Evolutionary conservation across 1,140 invertebrate genomes (phyloP).

Genomic region (Drosophila aff.): DNA sequence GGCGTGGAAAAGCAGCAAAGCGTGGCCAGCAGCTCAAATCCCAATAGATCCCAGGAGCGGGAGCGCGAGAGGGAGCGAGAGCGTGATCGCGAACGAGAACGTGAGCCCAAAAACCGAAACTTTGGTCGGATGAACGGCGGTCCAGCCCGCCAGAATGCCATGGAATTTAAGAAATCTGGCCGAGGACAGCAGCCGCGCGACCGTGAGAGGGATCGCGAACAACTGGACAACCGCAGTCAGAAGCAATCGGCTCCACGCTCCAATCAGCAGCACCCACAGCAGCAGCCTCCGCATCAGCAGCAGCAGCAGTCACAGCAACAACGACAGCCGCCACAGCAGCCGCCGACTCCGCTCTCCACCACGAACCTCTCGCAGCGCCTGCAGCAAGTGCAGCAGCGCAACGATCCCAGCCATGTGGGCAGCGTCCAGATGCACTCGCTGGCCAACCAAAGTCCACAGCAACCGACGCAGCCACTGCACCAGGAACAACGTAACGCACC

Average conservation of each 20-base stretch:
- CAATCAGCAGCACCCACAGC: constrained; percentile 45
- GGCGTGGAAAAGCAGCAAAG: constrained; percentile 38
- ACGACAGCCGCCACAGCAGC: constrained; percentile 29
- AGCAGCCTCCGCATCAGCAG: constrained; percentile 56
- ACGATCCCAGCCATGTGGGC: constrained; percentile 83
- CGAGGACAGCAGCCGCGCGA: constrained; percentile 45
- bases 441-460: constrained; percentile 73
- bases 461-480: constrained; percentile 79
- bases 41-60: constrained; percentile 41
- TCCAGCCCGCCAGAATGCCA: constrained; percentile 59
- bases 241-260: constrained; percentile 43
- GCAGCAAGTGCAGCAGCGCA: constrained; percentile 81
- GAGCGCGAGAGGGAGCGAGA: constrained; percentile 44
- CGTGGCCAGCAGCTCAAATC: constrained; percentile 9
- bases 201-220: constrained; percentile 54
- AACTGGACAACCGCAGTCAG: constrained; percentile 39
- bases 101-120: constrained; percentile 58
- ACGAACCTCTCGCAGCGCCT: constrained; percentile 77
- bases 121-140: constrained; percentile 59
- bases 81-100: constrained; percentile 36
- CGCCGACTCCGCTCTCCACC: constrained; percentile 49
- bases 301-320: constrained; percentile 56
- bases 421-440: constrained; percentile 83
- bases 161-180: constrained; percentile 67
- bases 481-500: constrained; percentile 85